Evolutionary conservation across 2,113 vertebrate species (phyloP).

Genomic region (Erinaceus europaeus): DNA sequence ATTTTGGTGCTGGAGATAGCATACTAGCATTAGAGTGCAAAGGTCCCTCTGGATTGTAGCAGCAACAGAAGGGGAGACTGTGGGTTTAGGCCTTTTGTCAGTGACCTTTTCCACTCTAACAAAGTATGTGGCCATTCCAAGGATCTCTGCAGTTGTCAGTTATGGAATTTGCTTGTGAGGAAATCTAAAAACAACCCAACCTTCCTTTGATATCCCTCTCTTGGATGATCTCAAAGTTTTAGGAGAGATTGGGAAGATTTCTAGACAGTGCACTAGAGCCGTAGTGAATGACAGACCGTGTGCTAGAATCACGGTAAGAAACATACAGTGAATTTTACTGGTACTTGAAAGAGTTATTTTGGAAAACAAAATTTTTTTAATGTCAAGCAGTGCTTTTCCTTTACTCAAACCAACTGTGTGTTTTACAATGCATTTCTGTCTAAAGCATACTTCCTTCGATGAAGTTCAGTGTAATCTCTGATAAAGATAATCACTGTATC

Average conservation of each 20-base stretch:
- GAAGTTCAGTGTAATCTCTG: slow-evolving; percentile 24
- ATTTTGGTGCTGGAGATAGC: not conserved
- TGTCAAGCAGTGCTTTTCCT: not conserved
- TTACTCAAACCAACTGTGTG: slow-evolving; percentile 16
- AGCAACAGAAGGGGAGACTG: not conserved
- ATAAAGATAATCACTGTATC: slow-evolving; percentile 35
- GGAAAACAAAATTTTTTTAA: slow-evolving; percentile 32
- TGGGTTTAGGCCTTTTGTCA: not conserved
- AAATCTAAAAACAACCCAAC: slow-evolving; percentile 47
- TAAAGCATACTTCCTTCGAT: slow-evolving; percentile 1
- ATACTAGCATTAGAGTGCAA: slow-evolving; percentile 18
- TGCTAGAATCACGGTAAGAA: too few relatives aligned
- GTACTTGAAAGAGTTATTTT: slow-evolving; percentile 44
- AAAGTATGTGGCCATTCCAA: slow-evolving; percentile 26
- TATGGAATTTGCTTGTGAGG: slow-evolving; percentile 52
- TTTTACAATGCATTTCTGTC: slow-evolving; percentile 43
- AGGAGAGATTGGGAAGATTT: slow-evolving; percentile 5
- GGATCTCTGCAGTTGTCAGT: slow-evolving; percentile 49
- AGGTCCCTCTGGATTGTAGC: not conserved
- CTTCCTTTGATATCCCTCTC: slow-evolving; percentile 16
- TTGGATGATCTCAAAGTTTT: slow-evolving; percentile 35
- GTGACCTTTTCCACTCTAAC: slow-evolving; percentile 21
- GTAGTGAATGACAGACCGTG: too few relatives aligned
- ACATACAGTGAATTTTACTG: slow-evolving; percentile 17
- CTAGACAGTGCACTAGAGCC: not conserved